These are phyloP conservation scores for Drosophila conformis DNA, from an alignment of 2,888 invertebrate species.

Conservation along the genomic window DNA sequence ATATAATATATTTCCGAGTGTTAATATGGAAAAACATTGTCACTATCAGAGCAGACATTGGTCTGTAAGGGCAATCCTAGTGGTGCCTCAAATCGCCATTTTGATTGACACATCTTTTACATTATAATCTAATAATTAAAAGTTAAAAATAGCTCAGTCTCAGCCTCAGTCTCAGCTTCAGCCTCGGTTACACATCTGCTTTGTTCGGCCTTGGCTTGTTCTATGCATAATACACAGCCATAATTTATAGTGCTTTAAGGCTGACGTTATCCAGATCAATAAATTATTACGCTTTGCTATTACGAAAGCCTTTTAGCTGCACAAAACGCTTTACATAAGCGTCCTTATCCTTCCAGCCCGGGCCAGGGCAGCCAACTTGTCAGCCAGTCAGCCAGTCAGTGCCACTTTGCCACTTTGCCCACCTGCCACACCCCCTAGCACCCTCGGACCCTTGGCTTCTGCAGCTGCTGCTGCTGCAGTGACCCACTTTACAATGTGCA, in stretches of 20 bases:
- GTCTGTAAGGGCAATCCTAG: not conserved
- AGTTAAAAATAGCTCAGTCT: not conserved
- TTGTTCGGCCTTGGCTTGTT: not conserved
- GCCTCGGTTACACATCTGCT: not conserved
- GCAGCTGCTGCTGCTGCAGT: constrained; percentile 33
- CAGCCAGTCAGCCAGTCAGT: constrained; percentile 1
- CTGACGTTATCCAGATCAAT: constrained; percentile 42
- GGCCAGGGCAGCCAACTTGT: not conserved
- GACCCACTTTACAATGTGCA: constrained; percentile 72
- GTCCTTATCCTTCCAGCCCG: constrained; percentile 56
- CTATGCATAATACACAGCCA: not conserved
- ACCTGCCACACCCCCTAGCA: not conserved
- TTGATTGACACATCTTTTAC: not conserved
- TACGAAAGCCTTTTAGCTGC: constrained; percentile 65
- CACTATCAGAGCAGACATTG: too few relatives aligned
- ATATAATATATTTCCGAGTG: too few relatives aligned
- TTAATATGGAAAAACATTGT: too few relatives aligned
- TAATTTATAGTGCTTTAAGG: constrained; percentile 12
- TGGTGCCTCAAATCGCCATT: not conserved
- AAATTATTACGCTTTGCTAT: constrained; percentile 45
- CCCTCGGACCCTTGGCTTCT: constrained; percentile 2
- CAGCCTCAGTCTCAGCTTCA: not conserved
- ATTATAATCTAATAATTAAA: not conserved
- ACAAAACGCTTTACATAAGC: constrained; percentile 75
- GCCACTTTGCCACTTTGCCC: constrained; percentile 33